Conservation (phyloP, 1,140 invertebrate genomes). For the Tetramorium simillimum region DNA sequence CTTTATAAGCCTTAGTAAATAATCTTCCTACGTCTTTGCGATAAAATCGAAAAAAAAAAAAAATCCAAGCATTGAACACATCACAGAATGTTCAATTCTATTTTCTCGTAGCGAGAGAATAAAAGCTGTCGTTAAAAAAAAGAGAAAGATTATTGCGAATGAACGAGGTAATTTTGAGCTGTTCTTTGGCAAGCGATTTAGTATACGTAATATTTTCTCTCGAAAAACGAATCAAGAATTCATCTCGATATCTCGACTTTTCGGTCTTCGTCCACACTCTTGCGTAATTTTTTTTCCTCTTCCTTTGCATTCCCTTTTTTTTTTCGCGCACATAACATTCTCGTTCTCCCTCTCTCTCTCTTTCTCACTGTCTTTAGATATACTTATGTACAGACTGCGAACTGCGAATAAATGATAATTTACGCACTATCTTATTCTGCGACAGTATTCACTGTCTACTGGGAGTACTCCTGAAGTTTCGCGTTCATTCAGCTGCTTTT, state of each 20-base stretch:
- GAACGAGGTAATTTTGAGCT: background rate
- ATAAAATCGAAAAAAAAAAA: conserved; percentile 15
- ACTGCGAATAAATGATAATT: conserved; percentile 74
- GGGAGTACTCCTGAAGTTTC: conserved; percentile 16
- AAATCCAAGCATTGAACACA: background rate
- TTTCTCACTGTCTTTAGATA: conserved; percentile 43
- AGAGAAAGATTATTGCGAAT: background rate
- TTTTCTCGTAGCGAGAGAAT: background rate
- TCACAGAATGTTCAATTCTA: background rate
- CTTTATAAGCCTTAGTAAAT: background rate
- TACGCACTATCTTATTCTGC: conserved; percentile 66
- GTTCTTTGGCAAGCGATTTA: conserved; percentile 5
- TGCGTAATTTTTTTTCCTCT: background rate
- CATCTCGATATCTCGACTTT: conserved; percentile 37
- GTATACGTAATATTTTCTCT: background rate
- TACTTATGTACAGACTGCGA: conserved; percentile 73
- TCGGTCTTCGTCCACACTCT: conserved; percentile 36
- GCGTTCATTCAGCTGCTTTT: background rate
- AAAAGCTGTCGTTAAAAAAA: background rate
- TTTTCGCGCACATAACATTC: conserved; percentile 36
- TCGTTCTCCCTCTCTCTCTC: conserved; percentile 1
- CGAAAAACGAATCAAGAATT: conserved; percentile 22
- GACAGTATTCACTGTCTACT: conserved; percentile 63
- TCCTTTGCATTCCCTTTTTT: conserved; percentile 14
- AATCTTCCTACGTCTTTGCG: background rate